Conservation (phyloP, 1,140 invertebrate genomes). For the Drosophila watanabei region DNA sequence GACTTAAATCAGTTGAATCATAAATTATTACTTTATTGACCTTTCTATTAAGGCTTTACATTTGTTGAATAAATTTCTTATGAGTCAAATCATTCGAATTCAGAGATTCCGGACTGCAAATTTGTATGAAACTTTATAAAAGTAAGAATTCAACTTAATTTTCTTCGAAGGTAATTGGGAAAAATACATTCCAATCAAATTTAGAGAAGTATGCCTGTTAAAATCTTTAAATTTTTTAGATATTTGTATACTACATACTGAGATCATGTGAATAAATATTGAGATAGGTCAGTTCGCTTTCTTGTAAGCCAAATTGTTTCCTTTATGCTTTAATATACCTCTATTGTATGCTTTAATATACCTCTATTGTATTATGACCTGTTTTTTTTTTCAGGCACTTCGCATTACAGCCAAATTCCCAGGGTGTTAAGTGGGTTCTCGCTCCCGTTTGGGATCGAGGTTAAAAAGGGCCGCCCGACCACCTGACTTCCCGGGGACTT, state of each 20-base stretch:
- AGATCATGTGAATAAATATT: background rate
- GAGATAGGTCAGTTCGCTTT: background rate
- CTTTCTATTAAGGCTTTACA: background rate
- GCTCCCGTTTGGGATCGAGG: slow-evolving; percentile 4
- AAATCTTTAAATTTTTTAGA: no score
- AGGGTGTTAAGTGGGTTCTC: slow-evolving; percentile 52
- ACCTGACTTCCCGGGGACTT: slow-evolving; percentile 15
- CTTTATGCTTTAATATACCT: no score
- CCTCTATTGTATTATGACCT: slow-evolving; percentile 17
- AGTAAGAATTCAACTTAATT: background rate
- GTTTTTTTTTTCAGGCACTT: slow-evolving; percentile 34
- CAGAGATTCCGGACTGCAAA: background rate
- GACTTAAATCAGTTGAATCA: no score
- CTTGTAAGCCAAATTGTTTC: background rate
- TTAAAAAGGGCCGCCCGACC: slow-evolving; percentile 12
- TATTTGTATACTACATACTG: no score
- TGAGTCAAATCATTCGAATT: background rate
- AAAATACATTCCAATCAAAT: background rate
- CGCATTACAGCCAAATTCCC: slow-evolving; percentile 52
- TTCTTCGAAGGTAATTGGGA: background rate
- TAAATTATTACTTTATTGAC: background rate
- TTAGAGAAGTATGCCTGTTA: background rate
- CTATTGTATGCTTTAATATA: background rate
- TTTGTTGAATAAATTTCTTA: background rate
- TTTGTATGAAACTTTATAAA: background rate